phyloP scores from a whole-genome alignment of 2,888 invertebrate species.

The Eupithecia vulgata region DNA sequence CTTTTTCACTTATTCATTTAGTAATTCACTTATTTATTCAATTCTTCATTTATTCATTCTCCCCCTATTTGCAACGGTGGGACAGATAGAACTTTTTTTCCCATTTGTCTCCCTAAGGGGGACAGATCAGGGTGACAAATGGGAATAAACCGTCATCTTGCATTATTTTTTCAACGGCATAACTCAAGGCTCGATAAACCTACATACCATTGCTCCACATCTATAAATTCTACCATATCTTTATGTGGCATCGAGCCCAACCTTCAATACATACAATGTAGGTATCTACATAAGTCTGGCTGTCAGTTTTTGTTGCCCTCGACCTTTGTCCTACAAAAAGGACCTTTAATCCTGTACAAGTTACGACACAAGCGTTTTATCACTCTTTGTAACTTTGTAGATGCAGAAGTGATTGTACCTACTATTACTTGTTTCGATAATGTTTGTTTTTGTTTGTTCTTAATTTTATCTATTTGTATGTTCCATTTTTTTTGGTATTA shows the following conservation, averaged over 20 bases:
- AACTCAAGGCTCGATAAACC: neutral
- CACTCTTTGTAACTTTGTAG: constrained; percentile 6
- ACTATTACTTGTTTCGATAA: neutral
- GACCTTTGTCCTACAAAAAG: constrained; percentile 35
- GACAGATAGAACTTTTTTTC: too few species aligned
- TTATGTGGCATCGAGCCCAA: neutral
- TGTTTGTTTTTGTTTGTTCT: neutral
- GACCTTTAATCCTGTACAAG: constrained; percentile 34
- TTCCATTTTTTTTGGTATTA: neutral
- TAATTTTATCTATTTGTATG: neutral
- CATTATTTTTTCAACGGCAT: neutral
- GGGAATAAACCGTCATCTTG: too few species aligned
- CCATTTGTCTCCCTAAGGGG: too few species aligned
- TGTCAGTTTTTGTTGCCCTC: constrained; percentile 41
- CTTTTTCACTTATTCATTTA: too few species aligned
- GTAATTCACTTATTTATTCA: too few species aligned
- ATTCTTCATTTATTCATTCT: too few species aligned
- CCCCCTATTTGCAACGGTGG: too few species aligned
- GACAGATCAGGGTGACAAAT: too few species aligned
- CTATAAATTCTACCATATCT: neutral
- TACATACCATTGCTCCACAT: neutral
- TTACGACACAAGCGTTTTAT: constrained; percentile 15
- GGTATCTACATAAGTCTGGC: constrained; percentile 34
- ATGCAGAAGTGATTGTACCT: neutral
- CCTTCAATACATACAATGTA: constrained; percentile 4